These are phyloP conservation scores for Champsocephalus esox DNA, from an alignment of 2,797 vertebrate species.

Conservation along the genomic window DNA sequence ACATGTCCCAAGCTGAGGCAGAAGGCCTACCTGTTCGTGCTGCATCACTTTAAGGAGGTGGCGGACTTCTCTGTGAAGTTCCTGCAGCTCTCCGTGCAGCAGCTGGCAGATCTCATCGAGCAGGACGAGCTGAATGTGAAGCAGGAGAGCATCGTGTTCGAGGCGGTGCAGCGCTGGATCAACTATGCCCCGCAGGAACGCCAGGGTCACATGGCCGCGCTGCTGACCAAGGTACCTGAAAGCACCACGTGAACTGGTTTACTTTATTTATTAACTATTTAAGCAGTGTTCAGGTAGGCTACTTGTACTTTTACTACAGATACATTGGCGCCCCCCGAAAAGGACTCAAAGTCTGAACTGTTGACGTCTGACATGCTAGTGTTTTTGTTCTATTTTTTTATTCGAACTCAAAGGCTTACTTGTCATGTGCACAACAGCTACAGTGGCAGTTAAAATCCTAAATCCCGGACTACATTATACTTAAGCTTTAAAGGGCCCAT, in stretches of 20 bases:
- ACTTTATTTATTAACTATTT: too few species aligned
- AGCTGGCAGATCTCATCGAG: conserved; percentile 81
- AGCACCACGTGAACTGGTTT: background rate
- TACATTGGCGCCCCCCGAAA: too few species aligned
- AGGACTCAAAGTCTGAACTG: too few species aligned
- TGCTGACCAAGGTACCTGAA: conserved; percentile 38
- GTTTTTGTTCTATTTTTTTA: too few species aligned
- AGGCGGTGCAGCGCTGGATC: conserved; percentile 61
- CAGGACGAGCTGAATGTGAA: conserved; percentile 85
- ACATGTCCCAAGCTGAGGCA: background rate
- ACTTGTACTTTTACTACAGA: too few species aligned
- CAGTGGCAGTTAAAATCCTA: too few species aligned
- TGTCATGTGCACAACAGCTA: too few species aligned
- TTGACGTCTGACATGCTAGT: too few species aligned
- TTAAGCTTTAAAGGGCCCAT: too few species aligned
- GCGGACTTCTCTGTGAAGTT: conserved; percentile 6
- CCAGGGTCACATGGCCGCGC: conserved; percentile 17
- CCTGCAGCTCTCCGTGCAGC: conserved; percentile 35
- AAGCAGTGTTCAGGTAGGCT: too few species aligned
- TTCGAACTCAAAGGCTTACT: too few species aligned
- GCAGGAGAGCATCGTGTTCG: conserved; percentile 74
- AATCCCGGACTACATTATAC: too few species aligned
- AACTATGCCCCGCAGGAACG: conserved; percentile 18
- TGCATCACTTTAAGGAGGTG: conserved; percentile 37
- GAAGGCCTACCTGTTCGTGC: conserved; percentile 8